These are phyloP conservation scores for Melanocharis versteri DNA, from an alignment of 2,113 vertebrate species.

Conservation along the genomic window DNA sequence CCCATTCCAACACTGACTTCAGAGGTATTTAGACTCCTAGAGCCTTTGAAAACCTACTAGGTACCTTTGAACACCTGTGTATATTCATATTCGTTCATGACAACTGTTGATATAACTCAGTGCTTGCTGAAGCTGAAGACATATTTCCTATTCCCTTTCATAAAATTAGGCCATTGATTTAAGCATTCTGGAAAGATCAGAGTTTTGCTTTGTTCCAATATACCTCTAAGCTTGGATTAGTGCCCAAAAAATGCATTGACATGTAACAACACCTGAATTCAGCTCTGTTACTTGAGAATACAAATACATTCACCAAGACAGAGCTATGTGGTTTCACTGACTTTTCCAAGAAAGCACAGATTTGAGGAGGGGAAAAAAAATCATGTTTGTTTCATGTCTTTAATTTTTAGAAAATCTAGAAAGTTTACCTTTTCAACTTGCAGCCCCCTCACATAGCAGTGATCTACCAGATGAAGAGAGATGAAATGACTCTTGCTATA, in stretches of 20 bases:
- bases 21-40: neutral
- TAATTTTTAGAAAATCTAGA: neutral
- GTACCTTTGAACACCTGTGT: neutral
- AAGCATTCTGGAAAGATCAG: neutral
- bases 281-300: neutral
- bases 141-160: neutral
- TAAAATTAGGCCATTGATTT: neutral
- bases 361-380: fast-evolving
- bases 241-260: neutral
- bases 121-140: neutral
- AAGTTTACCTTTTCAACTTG: neutral
- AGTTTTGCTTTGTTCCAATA: neutral
- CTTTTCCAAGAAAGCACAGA: neutral
- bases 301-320: neutral
- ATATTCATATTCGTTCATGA: neutral
- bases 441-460: neutral
- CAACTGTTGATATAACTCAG: neutral
- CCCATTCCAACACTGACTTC: neutral
- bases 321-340: neutral
- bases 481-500: neutral
- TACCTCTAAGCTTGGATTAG: neutral
- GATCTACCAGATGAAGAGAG: neutral
- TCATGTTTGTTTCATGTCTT: neutral
- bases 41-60: neutral
- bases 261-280: neutral